Percentiles rank a stretch among this genome's conserved stretches.
phyloP scores from a whole-genome alignment of 2,113 vertebrate genomes.

The Micromys minutus region DNA sequence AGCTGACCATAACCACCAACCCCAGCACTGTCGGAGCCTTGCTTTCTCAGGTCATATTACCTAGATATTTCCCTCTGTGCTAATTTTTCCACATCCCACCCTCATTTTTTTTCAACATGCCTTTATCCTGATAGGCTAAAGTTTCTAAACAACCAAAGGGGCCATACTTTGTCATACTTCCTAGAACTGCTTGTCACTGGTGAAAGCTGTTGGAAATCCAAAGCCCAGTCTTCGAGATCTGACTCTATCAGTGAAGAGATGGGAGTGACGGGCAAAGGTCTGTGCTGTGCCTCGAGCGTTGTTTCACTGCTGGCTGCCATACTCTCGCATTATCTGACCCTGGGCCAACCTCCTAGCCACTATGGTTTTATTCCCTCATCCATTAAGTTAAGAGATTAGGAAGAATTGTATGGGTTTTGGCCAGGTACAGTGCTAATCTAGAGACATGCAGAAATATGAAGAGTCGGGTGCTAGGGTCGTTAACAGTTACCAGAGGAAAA shows the following conservation, averaged over 20 bases:
- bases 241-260: not conserved
- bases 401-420: not conserved
- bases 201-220: not conserved
- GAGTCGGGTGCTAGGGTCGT: rapidly evolving
- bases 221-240: not conserved
- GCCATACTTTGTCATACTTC: not conserved
- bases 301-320: not conserved
- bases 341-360: not conserved
- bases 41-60: not conserved
- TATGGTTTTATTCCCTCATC: not conserved
- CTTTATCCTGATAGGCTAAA: not conserved
- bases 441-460: not conserved
- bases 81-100: not conserved
- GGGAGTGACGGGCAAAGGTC: rapidly evolving
- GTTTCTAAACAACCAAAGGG: not conserved
- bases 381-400: not conserved
- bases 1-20: not conserved
- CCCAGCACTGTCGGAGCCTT: not conserved
- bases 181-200: not conserved
- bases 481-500: not conserved
- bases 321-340: not conserved
- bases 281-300: rapidly evolving
- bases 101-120: not conserved
- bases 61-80: not conserved
- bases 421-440: not conserved